A percentile compares a stretch with the other conserved stretches of the same genome.
These are phyloP conservation scores for Scrobipalpa atriplicella DNA, from an alignment of 2,888 invertebrate species.

Conservation along the genomic window DNA sequence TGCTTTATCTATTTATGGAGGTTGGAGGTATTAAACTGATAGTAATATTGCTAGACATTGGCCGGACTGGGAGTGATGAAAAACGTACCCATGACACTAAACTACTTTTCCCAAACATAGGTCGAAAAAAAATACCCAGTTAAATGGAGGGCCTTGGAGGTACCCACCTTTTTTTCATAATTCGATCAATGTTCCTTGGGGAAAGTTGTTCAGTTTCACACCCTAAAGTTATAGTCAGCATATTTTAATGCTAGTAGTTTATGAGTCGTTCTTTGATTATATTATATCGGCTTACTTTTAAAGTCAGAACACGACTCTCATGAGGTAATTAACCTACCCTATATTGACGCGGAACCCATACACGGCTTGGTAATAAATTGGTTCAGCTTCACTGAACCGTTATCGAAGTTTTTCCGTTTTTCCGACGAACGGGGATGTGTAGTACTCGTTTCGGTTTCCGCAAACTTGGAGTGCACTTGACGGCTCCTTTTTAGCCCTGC, in stretches of 20 bases:
- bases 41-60: background rate
- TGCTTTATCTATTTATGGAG: background rate
- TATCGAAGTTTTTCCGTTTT: background rate
- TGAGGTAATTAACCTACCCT: too few relatives aligned
- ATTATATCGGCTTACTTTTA: too few relatives aligned
- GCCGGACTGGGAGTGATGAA: too few relatives aligned
- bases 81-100: too few relatives aligned
- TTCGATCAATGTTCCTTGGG: background rate
- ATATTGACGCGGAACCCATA: too few relatives aligned
- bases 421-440: background rate
- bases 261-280: background rate
- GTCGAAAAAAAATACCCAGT: too few relatives aligned
- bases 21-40: background rate
- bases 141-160: too few relatives aligned
- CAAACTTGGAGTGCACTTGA: constrained; percentile 16
- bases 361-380: background rate
- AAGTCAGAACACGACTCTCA: too few relatives aligned
- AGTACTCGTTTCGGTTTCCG: constrained; percentile 15
- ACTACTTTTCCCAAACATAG: too few relatives aligned
- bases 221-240: background rate
- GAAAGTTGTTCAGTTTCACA: background rate
- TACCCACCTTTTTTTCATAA: background rate
- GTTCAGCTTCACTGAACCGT: constrained; percentile 4
- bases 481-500: background rate
- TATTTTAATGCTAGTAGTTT: background rate